These are phyloP conservation scores for Brachionus koreanus DNA, from an alignment of 1,140 invertebrate species.

Conservation along the genomic window DNA sequence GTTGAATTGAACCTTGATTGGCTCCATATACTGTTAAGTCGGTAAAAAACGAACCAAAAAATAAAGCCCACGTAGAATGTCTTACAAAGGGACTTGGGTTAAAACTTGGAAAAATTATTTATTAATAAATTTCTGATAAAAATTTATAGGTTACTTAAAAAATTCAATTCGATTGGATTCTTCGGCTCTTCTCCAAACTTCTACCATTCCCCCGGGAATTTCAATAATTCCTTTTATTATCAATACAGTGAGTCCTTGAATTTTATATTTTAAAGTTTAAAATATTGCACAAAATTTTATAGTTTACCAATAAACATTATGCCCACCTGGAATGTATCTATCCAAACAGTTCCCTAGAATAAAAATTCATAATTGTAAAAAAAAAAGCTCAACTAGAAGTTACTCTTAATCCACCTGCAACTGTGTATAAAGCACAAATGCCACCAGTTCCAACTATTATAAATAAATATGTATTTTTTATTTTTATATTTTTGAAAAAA, in stretches of 20 bases:
- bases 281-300: not conserved
- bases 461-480: not conserved
- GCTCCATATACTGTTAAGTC: conserved; percentile 86
- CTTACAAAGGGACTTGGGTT: conserved; percentile 66
- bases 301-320: conserved; percentile 76
- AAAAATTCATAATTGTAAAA: not conserved
- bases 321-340: conserved; percentile 79
- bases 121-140: too few species aligned
- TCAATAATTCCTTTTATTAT: conserved; percentile 8
- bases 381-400: not conserved
- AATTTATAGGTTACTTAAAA: too few species aligned
- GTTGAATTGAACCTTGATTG: conserved; percentile 88
- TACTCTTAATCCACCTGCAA: conserved; percentile 72
- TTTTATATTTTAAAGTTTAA: not conserved
- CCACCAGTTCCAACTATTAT: conserved; percentile 23
- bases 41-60: conserved; percentile 81
- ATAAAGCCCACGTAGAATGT: conserved; percentile 83
- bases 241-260: conserved; percentile 62
- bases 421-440: conserved; percentile 43
- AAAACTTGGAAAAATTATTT: conserved; percentile 55
- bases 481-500: not conserved
- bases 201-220: conserved; percentile 15
- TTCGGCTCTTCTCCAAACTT: conserved; percentile 52
- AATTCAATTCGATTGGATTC: conserved; percentile 6
- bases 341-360: conserved; percentile 54